Base-by-base conservation (phyloP, 2,797 vertebrate species). In the Numenius phaeopus region DNA sequence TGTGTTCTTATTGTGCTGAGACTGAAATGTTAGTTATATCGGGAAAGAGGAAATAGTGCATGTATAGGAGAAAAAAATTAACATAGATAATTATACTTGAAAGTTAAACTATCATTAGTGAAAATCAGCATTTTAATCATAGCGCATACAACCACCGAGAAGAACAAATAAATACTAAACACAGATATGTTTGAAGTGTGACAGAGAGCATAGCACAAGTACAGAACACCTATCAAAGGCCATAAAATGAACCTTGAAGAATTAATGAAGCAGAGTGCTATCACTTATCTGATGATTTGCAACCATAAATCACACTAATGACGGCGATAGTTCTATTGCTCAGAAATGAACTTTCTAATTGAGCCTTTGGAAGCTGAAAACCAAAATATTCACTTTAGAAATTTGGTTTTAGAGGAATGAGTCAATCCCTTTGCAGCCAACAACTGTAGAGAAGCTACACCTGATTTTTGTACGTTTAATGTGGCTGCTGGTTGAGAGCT, bases 21-120 rank as follows among this genome's bases (percentile, higher is more conserved):
- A 84, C 50, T 69, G 27, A 96, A 94, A 94, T 88, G 85, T 82
- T 87, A 89, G 29, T 94, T 87, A 70, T 57, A 59, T 24, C 49
- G 77, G 65, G 19, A 80, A 86, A 7, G 5, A 71, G 47, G 62
- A 37, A 86, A 84, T 66, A 88, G 27, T 59, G 26, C 24, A 66
- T 3, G 12, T 86, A 86, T 65, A 78, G 47, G 44, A 52, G 62
- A 40, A 83, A 94, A 87, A 75, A 76, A 54, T 37, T 66, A 72
- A 67, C 30, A 50, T 80, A 61, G 46, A 83, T 42, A 32, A 91
- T 67, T 81, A 39, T 47, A 82, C 47, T 76, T 61, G 22, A 69
- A 86, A 97, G n/a, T 69, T 92, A 70, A 87, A 87, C 29, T 62
- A 59, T 17, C 5, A 3, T 79, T 66, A 44, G 40, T 70, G 39